These are phyloP conservation scores for Bacillus rossius DNA, from an alignment of 1,140 invertebrate species.

Conservation along the genomic window DNA sequence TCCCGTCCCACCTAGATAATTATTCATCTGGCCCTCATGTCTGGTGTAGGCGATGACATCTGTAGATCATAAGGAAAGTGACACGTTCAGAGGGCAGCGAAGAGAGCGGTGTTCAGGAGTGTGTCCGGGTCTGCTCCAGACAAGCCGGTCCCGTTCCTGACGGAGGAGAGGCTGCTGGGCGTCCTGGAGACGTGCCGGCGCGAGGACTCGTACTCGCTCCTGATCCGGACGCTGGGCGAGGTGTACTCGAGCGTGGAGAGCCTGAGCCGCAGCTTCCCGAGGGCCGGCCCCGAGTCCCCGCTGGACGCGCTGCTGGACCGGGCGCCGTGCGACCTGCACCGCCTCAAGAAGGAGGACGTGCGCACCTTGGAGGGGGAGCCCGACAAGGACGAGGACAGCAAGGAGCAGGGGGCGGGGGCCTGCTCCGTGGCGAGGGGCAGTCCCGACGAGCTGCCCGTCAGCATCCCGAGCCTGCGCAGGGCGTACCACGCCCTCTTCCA, in stretches of 20 bases:
- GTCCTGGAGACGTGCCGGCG: slow-evolving; percentile 60
- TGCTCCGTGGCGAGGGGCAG: slow-evolving; percentile 18
- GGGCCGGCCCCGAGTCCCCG: slow-evolving; percentile 42
- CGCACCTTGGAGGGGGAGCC: slow-evolving; percentile 67
- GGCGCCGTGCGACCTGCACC: slow-evolving; percentile 38
- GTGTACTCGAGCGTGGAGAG: slow-evolving; percentile 67
- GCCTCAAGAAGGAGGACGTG: slow-evolving; percentile 59
- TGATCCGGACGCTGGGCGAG: slow-evolving; percentile 62
- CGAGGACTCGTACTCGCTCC: slow-evolving; percentile 53
- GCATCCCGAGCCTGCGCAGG: slow-evolving; percentile 55
- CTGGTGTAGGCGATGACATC: too few relatives aligned
- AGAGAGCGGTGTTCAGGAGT: too few relatives aligned
- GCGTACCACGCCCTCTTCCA: slow-evolving; percentile 55
- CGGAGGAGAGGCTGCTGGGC: slow-evolving; percentile 56
- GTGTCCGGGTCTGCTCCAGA: slow-evolving; percentile 32
- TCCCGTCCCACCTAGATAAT: too few relatives aligned
- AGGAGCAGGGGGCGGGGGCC: slow-evolving; percentile 2
- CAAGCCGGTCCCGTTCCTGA: slow-evolving; percentile 51
- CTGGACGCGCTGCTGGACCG: slow-evolving; percentile 45
- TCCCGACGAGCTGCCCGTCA: slow-evolving; percentile 47
- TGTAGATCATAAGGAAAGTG: too few relatives aligned
- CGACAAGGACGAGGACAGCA: slow-evolving; percentile 77
- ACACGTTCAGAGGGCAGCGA: too few relatives aligned
- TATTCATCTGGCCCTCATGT: too few relatives aligned
- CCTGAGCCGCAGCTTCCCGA: slow-evolving; percentile 61